Conservation (phyloP, 1,140 invertebrate species). For the Helicoverpa armigera region DNA sequence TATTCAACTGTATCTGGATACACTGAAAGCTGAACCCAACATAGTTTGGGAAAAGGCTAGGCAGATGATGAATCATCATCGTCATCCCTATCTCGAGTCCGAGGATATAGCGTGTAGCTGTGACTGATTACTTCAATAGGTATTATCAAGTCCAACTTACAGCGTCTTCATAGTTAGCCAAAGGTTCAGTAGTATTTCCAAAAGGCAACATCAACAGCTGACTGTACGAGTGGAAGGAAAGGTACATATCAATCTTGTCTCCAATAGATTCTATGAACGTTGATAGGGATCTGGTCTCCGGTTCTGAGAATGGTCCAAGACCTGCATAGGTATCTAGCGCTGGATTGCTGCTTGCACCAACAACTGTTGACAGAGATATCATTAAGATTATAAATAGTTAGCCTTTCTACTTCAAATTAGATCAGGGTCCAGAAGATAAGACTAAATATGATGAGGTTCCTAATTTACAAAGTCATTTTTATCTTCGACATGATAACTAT, state of each 20-base stretch:
- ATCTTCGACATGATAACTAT: too few relatives aligned
- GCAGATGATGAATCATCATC: too few relatives aligned
- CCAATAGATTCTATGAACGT: slow-evolving; percentile 86
- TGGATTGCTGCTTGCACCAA: slow-evolving; percentile 88
- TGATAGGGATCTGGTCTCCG: slow-evolving; percentile 89
- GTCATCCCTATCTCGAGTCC: too few relatives aligned
- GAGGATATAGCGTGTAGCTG: too few relatives aligned
- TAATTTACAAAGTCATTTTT: neutral
- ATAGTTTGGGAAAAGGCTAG: too few relatives aligned
- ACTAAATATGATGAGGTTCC: too few relatives aligned
- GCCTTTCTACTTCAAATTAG: neutral
- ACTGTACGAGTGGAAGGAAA: slow-evolving; percentile 87
- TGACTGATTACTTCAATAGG: too few relatives aligned
- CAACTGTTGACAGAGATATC: slow-evolving; percentile 58
- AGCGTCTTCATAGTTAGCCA: slow-evolving; percentile 87
- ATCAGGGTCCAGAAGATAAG: too few relatives aligned
- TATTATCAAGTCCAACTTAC: slow-evolving; percentile 74
- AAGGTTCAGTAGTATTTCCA: slow-evolving; percentile 84
- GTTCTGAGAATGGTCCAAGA: slow-evolving; percentile 90
- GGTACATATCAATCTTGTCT: slow-evolving; percentile 83
- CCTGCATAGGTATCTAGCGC: slow-evolving; percentile 92
- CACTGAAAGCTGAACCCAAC: too few relatives aligned
- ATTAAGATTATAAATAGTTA: neutral
- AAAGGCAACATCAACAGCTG: slow-evolving; percentile 85
- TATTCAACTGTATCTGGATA: too few relatives aligned